Percentiles rank a stretch among this genome's conserved stretches.
Conservation (phyloP, 2,888 invertebrate genomes). For the Leistus spinibarbis region DNA sequence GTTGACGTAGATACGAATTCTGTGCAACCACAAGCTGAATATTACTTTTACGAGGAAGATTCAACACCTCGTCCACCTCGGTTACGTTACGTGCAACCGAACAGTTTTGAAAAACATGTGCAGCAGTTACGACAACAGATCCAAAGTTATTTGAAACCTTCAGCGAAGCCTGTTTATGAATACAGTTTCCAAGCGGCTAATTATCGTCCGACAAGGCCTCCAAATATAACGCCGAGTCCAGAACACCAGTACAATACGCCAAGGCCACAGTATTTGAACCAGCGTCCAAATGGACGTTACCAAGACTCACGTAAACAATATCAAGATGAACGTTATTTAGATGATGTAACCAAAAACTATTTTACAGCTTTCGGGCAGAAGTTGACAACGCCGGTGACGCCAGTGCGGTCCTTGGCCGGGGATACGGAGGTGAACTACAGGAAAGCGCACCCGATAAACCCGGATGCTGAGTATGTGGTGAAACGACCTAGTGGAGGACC, state of each 20-base stretch:
- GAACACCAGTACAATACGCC: constrained; percentile 40
- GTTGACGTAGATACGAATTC: constrained; percentile 63
- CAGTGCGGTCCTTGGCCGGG: constrained; percentile 62
- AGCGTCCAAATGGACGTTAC: constrained; percentile 48
- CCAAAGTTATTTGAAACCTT: constrained; percentile 62
- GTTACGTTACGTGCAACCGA: constrained; percentile 47
- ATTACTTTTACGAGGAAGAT: constrained; percentile 71
- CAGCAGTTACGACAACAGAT: constrained; percentile 70
- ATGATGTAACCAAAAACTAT: constrained; percentile 76
- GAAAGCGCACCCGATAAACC: constrained; percentile 71
- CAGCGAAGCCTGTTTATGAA: constrained; percentile 71
- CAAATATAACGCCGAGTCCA: constrained; percentile 39
- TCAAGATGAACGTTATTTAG: constrained; percentile 69
- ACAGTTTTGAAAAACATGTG: constrained; percentile 68
- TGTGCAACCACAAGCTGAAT: constrained; percentile 64
- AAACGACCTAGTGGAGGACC: constrained; percentile 51
- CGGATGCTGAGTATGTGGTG: constrained; percentile 65
- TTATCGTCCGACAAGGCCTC: constrained; percentile 44
- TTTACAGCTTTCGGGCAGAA: constrained; percentile 70
- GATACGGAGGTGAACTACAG: constrained; percentile 77
- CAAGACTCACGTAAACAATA: constrained; percentile 44
- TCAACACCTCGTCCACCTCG: constrained; percentile 42
- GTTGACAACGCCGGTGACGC: constrained; percentile 45
- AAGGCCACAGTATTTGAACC: constrained; percentile 39
- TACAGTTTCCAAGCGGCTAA: constrained; percentile 72